Evolutionary conservation across 2,888 invertebrate genomes (phyloP).

Genomic region (Melanotus villosus): DNA sequence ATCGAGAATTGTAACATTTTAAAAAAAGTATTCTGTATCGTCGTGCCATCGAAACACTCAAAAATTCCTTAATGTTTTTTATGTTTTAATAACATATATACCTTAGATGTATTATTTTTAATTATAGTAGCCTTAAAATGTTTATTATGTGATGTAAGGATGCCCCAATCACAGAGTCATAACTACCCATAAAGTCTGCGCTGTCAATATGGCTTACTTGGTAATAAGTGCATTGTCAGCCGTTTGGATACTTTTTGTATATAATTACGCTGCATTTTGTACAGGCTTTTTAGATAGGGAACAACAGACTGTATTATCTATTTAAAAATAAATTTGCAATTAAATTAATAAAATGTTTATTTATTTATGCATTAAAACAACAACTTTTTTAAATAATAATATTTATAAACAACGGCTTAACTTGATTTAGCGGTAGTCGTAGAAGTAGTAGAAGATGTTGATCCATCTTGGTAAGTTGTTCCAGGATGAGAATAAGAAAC

Average conservation of each 20-base stretch:
- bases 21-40: slow-evolving; percentile 5
- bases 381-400: not conserved
- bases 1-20: too few species aligned
- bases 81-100: slow-evolving; percentile 21
- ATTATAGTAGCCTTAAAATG: slow-evolving; percentile 23
- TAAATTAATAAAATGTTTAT: slow-evolving; percentile 19
- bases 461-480: too few species aligned
- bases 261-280: slow-evolving; percentile 65
- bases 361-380: not conserved
- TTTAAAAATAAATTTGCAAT: slow-evolving; percentile 66
- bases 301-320: slow-evolving; percentile 67
- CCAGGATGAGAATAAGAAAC: too few species aligned
- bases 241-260: slow-evolving; percentile 62
- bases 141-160: slow-evolving; percentile 34
- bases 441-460: too few species aligned
- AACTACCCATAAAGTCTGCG: slow-evolving; percentile 17
- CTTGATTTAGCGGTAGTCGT: too few species aligned
- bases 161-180: slow-evolving; percentile 24
- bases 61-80: not conserved
- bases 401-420: not conserved
- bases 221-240: slow-evolving; percentile 36
- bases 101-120: slow-evolving; percentile 32
- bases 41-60: slow-evolving; percentile 41
- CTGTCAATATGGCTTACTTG: slow-evolving; percentile 37
- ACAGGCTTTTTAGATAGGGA: slow-evolving; percentile 66